A percentile compares a stretch with the other conserved stretches of the same genome.
Evolutionary conservation across 2,888 invertebrate species (phyloP).

Genomic region (Synergus japonicus): DNA sequence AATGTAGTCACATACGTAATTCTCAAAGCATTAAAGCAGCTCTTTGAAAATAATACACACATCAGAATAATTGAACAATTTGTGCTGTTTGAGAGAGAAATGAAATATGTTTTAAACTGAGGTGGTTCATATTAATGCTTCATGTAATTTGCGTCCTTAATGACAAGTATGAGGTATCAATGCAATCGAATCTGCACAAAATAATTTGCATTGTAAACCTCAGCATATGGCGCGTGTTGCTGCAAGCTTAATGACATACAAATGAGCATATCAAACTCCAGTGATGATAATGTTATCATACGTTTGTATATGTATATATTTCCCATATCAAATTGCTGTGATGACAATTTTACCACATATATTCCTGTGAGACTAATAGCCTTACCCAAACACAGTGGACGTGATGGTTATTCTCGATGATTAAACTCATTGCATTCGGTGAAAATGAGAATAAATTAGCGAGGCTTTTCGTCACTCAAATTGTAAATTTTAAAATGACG

Average conservation of each 20-base stretch:
- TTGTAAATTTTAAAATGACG: too few species aligned
- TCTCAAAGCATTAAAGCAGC: too few species aligned
- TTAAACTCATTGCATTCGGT: background rate
- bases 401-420: slow-evolving; percentile 2
- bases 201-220: slow-evolving; percentile 19
- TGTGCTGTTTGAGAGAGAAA: too few species aligned
- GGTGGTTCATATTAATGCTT: background rate
- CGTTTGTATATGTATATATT: slow-evolving; percentile 1
- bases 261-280: slow-evolving; percentile 27
- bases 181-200: background rate
- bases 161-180: slow-evolving; percentile 6
- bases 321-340: slow-evolving; percentile 32
- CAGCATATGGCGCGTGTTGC: slow-evolving; percentile 11
- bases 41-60: too few species aligned
- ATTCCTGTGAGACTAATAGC: slow-evolving; percentile 36
- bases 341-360: slow-evolving; percentile 22
- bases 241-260: slow-evolving; percentile 34
- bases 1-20: too few species aligned
- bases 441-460: slow-evolving; percentile 49
- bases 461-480: slow-evolving; percentile 10
- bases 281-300: background rate
- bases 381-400: slow-evolving; percentile 6
- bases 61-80: too few species aligned
- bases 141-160: background rate
- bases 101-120: background rate